These are phyloP conservation scores for Zingel zingel DNA, from an alignment of 2,113 vertebrate species.

Conservation along the genomic window DNA sequence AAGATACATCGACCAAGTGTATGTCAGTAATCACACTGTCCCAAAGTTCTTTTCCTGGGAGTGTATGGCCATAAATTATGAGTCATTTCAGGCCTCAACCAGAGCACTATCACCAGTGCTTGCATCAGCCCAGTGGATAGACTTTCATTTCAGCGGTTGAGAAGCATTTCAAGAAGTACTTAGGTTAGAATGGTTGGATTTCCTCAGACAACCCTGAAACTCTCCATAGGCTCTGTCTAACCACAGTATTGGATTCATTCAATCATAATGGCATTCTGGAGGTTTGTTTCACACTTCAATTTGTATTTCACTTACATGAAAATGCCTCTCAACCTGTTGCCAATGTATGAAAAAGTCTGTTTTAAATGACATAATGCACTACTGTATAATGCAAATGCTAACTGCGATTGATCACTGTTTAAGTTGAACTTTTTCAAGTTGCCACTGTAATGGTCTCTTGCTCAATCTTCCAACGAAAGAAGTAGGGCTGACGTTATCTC, in stretches of 20 bases:
- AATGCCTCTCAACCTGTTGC: not conserved
- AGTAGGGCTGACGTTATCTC: slow-evolving; percentile 27
- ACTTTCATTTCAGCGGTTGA: slow-evolving; percentile 57
- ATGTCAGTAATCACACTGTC: slow-evolving; percentile 44
- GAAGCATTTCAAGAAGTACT: slow-evolving; percentile 63
- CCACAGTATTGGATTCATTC: slow-evolving; percentile 3
- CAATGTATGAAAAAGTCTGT: slow-evolving; percentile 4
- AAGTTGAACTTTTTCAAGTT: not conserved
- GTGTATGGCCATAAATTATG: slow-evolving; percentile 58
- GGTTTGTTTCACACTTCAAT: slow-evolving; percentile 23
- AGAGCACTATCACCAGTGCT: slow-evolving; percentile 45
- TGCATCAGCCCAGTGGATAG: slow-evolving; percentile 46
- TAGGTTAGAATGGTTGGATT: not conserved
- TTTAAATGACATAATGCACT: not conserved
- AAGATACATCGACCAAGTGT: slow-evolving; percentile 41
- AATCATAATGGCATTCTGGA: not conserved
- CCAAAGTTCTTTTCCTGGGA: slow-evolving; percentile 59
- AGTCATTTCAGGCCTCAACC: slow-evolving; percentile 64
- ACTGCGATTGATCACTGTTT: not conserved
- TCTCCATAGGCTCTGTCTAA: slow-evolving; percentile 24
- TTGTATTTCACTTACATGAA: slow-evolving; percentile 6
- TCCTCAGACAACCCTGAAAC: slow-evolving; percentile 15
- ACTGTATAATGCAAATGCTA: not conserved
- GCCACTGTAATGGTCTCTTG: slow-evolving; percentile 13
- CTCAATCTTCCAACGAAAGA: slow-evolving; percentile 54